Percentiles rank a stretch among this genome's conserved stretches.
These are phyloP conservation scores for Temnothorax nylanderi DNA, from an alignment of 1,140 invertebrate genomes.

Conservation along the genomic window DNA sequence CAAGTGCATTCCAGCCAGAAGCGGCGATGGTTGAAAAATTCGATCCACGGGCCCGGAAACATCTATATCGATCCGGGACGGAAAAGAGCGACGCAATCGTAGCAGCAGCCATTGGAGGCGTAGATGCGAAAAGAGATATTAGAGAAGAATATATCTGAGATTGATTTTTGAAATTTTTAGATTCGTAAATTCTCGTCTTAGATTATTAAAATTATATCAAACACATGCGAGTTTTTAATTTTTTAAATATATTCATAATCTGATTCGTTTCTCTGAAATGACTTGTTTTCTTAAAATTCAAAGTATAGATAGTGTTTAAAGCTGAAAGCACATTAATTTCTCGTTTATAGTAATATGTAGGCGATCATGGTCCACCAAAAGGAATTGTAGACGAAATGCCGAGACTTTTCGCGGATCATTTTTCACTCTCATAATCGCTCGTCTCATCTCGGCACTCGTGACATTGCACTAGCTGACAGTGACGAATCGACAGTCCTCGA, in stretches of 20 bases:
- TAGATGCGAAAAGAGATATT: constrained; percentile 2
- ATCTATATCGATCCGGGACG: constrained; percentile 67
- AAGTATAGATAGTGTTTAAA: neutral
- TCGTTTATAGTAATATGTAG: constrained; percentile 23
- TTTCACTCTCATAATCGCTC: constrained; percentile 78
- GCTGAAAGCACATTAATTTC: neutral
- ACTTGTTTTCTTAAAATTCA: neutral
- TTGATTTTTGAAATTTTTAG: neutral
- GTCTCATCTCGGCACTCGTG: constrained; percentile 77
- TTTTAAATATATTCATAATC: neutral
- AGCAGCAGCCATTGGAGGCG: neutral
- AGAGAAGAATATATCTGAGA: neutral
- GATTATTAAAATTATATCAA: neutral
- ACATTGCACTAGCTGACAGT: constrained; percentile 79
- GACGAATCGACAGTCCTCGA: constrained; percentile 79
- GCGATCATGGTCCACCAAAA: constrained; percentile 39
- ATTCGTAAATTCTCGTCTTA: neutral
- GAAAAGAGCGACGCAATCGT: neutral
- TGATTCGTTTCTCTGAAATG: neutral
- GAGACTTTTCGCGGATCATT: constrained; percentile 80
- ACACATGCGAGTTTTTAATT: neutral
- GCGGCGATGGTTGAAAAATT: constrained; percentile 67
- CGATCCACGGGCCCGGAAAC: constrained; percentile 41
- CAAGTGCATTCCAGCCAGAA: constrained; percentile 72
- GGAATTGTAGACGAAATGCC: constrained; percentile 67